A percentile compares a stretch with the other conserved stretches of the same genome.
phyloP scores from a whole-genome alignment of 2,113 vertebrate species.

The Hippocampus comes region DNA sequence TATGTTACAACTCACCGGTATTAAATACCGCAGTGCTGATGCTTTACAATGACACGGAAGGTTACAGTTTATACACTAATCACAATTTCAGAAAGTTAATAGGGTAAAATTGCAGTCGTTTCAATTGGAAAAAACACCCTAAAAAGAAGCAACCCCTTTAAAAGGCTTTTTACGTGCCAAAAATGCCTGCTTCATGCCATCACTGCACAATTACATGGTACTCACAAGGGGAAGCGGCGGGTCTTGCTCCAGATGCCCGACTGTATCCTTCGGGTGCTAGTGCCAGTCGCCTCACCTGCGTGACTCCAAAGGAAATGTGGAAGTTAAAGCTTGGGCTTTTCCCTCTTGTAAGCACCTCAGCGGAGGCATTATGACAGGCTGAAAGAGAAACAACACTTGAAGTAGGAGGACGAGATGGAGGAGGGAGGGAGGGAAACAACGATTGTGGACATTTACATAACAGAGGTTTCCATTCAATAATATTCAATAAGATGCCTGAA shows the following conservation, averaged over 20 bases:
- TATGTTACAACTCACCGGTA: neutral
- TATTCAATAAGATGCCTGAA: neutral
- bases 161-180: neutral
- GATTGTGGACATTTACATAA: neutral
- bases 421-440: neutral
- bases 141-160: neutral
- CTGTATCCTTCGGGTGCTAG: neutral
- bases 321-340: neutral
- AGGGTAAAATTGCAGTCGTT: neutral
- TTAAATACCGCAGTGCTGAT: neutral
- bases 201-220: neutral
- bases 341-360: neutral
- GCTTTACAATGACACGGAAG: neutral
- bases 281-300: neutral
- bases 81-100: neutral
- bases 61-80: neutral
- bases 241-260: neutral
- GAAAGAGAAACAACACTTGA: neutral
- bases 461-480: neutral
- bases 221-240: neutral
- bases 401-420: neutral
- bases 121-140: neutral
- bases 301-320: neutral
- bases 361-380: conserved; percentile 1
- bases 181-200: neutral